Evolutionary conservation across 2,797 vertebrate genomes (phyloP), one percentile per base, ranked within the genome.

Genomic region (Argyrosomus regius): DNA sequence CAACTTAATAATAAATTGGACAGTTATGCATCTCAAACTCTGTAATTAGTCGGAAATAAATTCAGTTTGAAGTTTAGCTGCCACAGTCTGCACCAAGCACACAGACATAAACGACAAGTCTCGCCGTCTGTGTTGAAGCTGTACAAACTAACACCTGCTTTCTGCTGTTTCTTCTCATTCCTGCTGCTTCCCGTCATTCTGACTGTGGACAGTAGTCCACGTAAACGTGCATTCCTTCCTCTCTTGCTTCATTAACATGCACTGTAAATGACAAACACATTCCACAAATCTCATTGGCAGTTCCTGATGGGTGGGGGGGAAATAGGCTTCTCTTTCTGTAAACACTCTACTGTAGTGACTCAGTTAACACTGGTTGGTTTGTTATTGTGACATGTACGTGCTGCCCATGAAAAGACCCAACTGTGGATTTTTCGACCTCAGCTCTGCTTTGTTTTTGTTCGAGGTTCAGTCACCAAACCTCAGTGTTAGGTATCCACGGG

Each of bases 191-290:
- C 61, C 39, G 6, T 76, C 75, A 57, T 64, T 80, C 58, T 31
- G 77, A 74, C 77, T 72, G 57, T 76, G 61, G 70, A 86, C 80
- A 70, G 22, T 62, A 24, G 59, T 87, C 77, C 58, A 56, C 64
- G 28, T 71, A 73, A 80, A 78, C 78, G 56, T 72, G 63, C 88
- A 85, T 87, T 86, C 80, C 73, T 83, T 64, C 82, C 63, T 39
- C 5, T 69, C 45, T 72, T 58, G 66, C 63, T 71, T 80, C 72
- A 75, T 75, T 72, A 68, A 83, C 81, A 65, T 75, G 72, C 73
- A 81, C 85, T 67, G 28, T 87, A 89, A 87, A 78, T 35, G 49
- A 86, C 61, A 48, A 78, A 78, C 68, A 70, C 84, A 85, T 88
- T 90, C 87, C 87, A 82, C 60, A 72, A 56, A 83, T 86, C 64